phyloP scores from a whole-genome alignment of 2,113 vertebrate species.

The Nymphicus hollandicus region DNA sequence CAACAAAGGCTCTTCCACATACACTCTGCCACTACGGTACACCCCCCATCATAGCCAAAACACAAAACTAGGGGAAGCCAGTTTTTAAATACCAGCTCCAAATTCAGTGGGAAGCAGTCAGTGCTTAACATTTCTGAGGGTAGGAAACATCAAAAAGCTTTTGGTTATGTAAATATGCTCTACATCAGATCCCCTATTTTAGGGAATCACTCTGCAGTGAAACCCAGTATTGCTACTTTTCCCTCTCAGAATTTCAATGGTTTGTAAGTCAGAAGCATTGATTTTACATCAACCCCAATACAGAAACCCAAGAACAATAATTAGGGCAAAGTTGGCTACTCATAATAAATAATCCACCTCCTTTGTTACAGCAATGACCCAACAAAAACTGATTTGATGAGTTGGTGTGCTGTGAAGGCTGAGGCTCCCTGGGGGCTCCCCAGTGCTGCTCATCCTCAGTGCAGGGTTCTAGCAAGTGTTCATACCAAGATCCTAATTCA shows the following conservation, averaged over 20 bases:
- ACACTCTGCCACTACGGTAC: neutral
- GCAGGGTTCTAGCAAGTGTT: neutral
- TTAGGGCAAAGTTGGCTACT: neutral
- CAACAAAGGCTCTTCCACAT: neutral
- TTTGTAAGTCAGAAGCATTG: neutral
- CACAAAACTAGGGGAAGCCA: neutral
- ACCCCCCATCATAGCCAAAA: neutral
- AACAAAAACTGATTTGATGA: neutral
- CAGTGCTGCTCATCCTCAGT: accelerated
- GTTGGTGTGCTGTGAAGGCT: neutral
- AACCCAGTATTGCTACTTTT: neutral
- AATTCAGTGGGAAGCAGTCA: neutral
- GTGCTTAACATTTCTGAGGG: neutral
- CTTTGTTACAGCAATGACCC: neutral
- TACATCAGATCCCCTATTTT: neutral
- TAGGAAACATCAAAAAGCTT: neutral
- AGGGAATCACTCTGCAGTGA: neutral
- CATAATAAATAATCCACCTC: neutral
- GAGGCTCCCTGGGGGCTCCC: neutral
- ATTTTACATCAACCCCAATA: neutral
- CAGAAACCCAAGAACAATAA: neutral
- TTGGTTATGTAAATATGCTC: neutral
- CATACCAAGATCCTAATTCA: neutral
- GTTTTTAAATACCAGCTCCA: neutral
- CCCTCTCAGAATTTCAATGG: neutral